A percentile compares a stretch with the other conserved stretches of the same genome.
phyloP scores from a whole-genome alignment of 2,113 vertebrate genomes.

The Equus quagga region DNA sequence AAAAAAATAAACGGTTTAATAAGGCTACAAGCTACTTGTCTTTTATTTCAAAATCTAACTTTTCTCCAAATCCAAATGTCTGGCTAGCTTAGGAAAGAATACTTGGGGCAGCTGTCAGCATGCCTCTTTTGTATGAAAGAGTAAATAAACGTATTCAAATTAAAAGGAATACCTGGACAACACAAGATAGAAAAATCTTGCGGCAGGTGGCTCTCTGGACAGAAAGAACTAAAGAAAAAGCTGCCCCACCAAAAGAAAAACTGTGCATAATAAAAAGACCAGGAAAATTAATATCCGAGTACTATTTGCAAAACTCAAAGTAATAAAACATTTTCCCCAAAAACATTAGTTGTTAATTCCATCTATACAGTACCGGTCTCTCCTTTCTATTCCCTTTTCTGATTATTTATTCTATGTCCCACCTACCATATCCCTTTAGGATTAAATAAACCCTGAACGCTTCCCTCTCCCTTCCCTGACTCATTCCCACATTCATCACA shows the following conservation, averaged over 20 bases:
- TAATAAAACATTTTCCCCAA: neutral
- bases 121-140: neutral
- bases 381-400: neutral
- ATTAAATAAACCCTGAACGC: neutral
- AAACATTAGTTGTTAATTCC: neutral
- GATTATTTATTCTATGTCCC: neutral
- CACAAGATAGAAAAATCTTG: neutral
- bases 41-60: constrained; percentile 37
- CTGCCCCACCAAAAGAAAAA: neutral
- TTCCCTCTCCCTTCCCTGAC: neutral
- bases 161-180: constrained; percentile 26
- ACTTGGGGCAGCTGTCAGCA: neutral
- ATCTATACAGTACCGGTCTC: neutral
- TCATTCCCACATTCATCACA: neutral
- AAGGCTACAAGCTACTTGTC: neutral
- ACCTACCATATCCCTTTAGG: neutral
- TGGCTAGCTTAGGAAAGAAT: neutral
- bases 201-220: neutral
- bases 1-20: neutral
- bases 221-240: constrained; percentile 5
- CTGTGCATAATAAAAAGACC: neutral
- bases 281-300: neutral
- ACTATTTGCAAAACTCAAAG: neutral
- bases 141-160: constrained; percentile 27
- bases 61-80: constrained; percentile 51